Evolutionary conservation across 2,797 vertebrate genomes (phyloP).

Genomic region (Apogon hyalosoma): DNA sequence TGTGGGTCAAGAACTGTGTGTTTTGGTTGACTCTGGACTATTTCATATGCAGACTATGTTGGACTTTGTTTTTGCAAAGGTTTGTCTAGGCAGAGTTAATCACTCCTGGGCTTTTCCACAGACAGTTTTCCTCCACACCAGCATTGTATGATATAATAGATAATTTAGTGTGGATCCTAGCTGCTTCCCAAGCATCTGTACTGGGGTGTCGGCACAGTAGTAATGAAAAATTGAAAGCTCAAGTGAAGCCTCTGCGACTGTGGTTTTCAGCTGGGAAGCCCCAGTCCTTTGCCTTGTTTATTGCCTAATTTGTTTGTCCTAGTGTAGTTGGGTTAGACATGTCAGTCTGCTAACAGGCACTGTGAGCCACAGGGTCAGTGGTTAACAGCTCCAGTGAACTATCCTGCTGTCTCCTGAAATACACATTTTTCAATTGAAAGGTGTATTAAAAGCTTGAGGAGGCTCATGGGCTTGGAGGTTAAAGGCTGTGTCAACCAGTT

Average conservation of each 20-base stretch:
- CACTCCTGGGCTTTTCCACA: constrained; percentile 31
- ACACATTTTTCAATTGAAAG: constrained; percentile 65
- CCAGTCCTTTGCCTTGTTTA: constrained; percentile 51
- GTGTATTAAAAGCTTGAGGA: constrained; percentile 64
- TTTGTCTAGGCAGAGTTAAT: constrained; percentile 42
- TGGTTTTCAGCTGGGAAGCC: constrained; percentile 31
- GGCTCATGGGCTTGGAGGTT: constrained; percentile 57
- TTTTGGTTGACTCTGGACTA: constrained; percentile 19
- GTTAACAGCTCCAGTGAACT: constrained; percentile 67
- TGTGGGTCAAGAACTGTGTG: constrained; percentile 13
- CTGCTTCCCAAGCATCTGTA: constrained; percentile 41
- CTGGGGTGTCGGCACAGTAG: constrained; percentile 10
- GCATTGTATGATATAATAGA: constrained; percentile 49
- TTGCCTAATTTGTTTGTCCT: constrained; percentile 63
- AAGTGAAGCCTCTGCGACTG: constrained; percentile 37
- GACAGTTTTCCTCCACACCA: constrained; percentile 39
- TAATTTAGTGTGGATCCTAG: constrained; percentile 41
- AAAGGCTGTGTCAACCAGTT: constrained; percentile 56
- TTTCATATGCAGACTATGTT: constrained; percentile 29
- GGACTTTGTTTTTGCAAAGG: constrained; percentile 37
- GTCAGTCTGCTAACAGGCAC: constrained; percentile 53
- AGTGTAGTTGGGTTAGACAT: constrained; percentile 50
- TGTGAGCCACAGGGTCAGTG: constrained; percentile 58
- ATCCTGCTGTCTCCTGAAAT: constrained; percentile 56
- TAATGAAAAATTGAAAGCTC: constrained; percentile 37